Evolutionary conservation across 1,140 invertebrate genomes (phyloP), one percentile per base, ranked within the genome.

Genomic region (Scaptomyza pallida): DNA sequence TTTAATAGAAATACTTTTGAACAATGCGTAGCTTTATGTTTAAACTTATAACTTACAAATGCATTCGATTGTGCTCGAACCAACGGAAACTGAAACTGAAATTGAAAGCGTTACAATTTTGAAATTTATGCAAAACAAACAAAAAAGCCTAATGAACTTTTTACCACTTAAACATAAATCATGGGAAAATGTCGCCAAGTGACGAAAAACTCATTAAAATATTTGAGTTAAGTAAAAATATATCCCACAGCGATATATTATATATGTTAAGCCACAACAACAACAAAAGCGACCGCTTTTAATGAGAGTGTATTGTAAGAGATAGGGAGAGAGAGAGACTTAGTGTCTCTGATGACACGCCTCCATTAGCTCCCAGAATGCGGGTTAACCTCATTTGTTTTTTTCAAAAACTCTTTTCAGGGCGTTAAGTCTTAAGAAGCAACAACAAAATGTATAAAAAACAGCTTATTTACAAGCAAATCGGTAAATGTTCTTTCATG

Each of bases 151-250:
- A 56, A 56, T 68, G 55, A 72, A 56, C 62, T 48, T 68, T 72
- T 59, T n/a, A n/a, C n/a, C n/a, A n/a, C 26, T 5, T 5, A 26
- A 5, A 3, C 63, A 68, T 68, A 72, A 61, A 68, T 68, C 56
- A 68, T 48, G n/a, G 44, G 48, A 55, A 72, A 67, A 68, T 72
- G 62, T 56, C 61, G 21, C 43, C 52, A 45, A 56, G 60, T 69
- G 65, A 52, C 59, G 61, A 59, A 43, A 72, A 68, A 72, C 56
- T 68, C 70, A 68, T 72, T 72, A 56, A 68, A 56, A 70, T 63
- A 61, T 52, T 26, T 56, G 5, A 19, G 40, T 8, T 21, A 43
- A 51, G 45, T n/a, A 52, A 60, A 35, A 52, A 64, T 13, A 19
- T 37, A 23, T 64, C 35, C 17, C 35, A 41, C 48, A 33, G 41